Conservation (phyloP, 2,113 vertebrate species). For the Ciconia maguari region DNA sequence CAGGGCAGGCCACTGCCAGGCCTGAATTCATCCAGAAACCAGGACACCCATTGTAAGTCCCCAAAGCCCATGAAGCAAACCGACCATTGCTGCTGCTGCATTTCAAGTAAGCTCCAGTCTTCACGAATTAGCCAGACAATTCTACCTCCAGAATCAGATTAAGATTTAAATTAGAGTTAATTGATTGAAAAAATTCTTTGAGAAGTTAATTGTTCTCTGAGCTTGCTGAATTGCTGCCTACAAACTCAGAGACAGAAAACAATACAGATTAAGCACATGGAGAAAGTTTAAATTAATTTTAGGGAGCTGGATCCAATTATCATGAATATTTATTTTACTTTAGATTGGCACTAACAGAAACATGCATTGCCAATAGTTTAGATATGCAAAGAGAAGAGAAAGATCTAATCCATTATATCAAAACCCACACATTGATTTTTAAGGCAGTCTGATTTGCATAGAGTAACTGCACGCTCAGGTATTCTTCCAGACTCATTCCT, state of each 20-base stretch:
- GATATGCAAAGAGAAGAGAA: not conserved
- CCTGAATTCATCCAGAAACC: rapidly evolving
- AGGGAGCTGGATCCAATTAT: not conserved
- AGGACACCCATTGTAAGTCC: too few species aligned
- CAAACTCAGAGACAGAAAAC: not conserved
- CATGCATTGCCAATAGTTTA: not conserved
- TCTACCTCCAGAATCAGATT: not conserved
- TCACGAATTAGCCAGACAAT: not conserved
- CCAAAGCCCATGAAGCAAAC: not conserved
- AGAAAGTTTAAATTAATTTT: slow-evolving; percentile 9
- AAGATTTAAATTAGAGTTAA: not conserved
- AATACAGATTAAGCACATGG: not conserved
- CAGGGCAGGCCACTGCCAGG: not conserved
- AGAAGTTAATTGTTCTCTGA: not conserved
- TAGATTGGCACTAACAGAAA: slow-evolving; percentile 7
- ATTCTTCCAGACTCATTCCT: not conserved
- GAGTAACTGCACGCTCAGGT: not conserved
- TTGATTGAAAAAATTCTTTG: not conserved
- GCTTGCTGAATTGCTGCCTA: not conserved
- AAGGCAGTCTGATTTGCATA: not conserved
- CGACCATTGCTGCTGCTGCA: not conserved
- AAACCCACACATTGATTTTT: not conserved
- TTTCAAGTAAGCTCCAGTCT: not conserved
- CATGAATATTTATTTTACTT: slow-evolving; percentile 21
- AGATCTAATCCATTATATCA: not conserved